These are phyloP conservation scores for Anser brachyrhynchus DNA, from an alignment of 2,113 vertebrate species.

Conservation along the genomic window DNA sequence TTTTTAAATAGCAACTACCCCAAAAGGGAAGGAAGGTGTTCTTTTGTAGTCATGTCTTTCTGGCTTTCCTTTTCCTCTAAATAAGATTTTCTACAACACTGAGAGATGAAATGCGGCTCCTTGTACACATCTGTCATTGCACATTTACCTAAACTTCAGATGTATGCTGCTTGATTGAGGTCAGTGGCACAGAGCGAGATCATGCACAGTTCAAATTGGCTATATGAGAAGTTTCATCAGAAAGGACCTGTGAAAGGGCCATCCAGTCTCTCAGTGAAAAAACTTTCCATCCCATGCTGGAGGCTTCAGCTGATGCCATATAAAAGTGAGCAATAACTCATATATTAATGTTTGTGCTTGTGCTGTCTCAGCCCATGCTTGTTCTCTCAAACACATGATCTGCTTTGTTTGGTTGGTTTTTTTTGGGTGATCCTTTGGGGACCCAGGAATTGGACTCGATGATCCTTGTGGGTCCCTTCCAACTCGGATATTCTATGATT, in stretches of 20 bases:
- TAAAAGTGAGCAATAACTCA: background rate
- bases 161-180: background rate
- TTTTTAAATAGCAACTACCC: constrained; percentile 46
- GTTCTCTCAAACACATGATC: background rate
- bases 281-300: background rate
- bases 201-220: background rate
- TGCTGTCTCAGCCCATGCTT: background rate
- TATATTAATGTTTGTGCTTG: background rate
- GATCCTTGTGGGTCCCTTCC: too few relatives aligned
- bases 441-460: too few relatives aligned
- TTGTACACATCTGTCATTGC: background rate
- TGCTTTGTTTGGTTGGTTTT: too few relatives aligned
- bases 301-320: background rate
- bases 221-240: background rate
- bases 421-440: too few relatives aligned
- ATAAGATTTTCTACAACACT: background rate
- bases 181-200: background rate
- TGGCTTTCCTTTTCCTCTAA: constrained; percentile 8
- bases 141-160: rapidly evolving
- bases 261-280: background rate
- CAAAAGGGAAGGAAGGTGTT: constrained; percentile 42
- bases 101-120: background rate
- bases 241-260: background rate
- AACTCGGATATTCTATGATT: too few relatives aligned
- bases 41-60: background rate